Percentiles rank a stretch among this genome's conserved stretches.
phyloP scores from a whole-genome alignment of 2,797 vertebrate genomes.

The Agapornis canus region DNA sequence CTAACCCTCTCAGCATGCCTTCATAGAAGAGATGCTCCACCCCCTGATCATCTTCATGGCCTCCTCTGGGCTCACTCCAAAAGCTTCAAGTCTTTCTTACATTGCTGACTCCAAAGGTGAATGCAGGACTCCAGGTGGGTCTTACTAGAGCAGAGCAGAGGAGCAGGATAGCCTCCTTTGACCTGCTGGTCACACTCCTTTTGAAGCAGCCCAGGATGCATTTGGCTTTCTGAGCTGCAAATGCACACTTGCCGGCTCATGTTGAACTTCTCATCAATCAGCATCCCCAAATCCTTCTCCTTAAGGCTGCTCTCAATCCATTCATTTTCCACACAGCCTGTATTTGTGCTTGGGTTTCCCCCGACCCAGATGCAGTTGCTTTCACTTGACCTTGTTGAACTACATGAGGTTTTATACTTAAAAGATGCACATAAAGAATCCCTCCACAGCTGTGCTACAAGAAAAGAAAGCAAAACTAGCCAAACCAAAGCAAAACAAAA shows the following conservation, averaged over 20 bases:
- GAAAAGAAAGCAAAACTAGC: background rate
- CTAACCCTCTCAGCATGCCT: background rate
- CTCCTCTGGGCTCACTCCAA: background rate
- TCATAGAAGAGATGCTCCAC: background rate
- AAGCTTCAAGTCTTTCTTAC: background rate
- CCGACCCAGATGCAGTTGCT: background rate
- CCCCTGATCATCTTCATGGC: background rate
- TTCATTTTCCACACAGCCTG: background rate
- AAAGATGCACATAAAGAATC: background rate
- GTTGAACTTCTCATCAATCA: background rate
- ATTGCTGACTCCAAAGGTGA: background rate
- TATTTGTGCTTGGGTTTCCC: background rate
- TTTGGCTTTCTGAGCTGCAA: background rate
- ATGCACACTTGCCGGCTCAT: background rate
- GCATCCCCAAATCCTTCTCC: background rate
- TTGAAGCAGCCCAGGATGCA: background rate
- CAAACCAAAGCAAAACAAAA: background rate
- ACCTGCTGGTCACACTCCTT: background rate
- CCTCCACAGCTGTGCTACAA: rapidly evolving
- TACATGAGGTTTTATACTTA: background rate
- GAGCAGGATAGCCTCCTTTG: background rate
- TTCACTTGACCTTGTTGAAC: background rate
- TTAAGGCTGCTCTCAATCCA: background rate
- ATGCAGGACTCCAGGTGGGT: background rate
- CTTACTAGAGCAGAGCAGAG: background rate